Base-by-base conservation (phyloP, 2,888 invertebrate genomes). In the Cryptosula pallasiana region DNA sequence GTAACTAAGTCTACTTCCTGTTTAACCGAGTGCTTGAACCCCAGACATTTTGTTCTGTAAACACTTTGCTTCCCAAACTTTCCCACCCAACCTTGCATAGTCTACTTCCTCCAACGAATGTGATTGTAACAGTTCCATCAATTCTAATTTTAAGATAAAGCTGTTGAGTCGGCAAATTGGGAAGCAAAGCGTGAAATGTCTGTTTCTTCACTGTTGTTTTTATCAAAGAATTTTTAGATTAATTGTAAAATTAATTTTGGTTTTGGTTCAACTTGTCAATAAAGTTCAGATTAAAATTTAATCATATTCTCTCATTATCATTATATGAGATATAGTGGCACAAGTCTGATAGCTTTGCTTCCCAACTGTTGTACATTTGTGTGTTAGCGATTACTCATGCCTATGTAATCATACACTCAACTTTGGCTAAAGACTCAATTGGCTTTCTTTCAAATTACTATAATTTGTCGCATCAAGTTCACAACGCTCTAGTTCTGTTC, bases 11-110 rank as follows among this genome's bases (percentile, higher is more conserved):
- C 45, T 45, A 45, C 20, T 5, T 45, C 45, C 20, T 45, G 45
- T 45, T 45, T 45, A 45, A 45, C 45, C 45, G 45, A 45, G 45
- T 57, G 57, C 57, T 23, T 57, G 57, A 57, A 57, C 57, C 57
- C 57, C 5, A 5, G 25, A 23, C 5, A 13, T n/a, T 57, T 57
- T 13, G 16, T 57, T n/a, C 5, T 57, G 57, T 57, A 23, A 57
- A 23, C 57, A 5, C 57, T 57, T 57, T 13, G 57, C 57, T 57
- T n/a, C 25, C 57, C 57, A 57, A 45, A 57, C 57, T 57, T 57
- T 23, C 23, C 57, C 57, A 57, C 57, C 57, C 57, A 57, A 23
- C 57, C n/a, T 57, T 20, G 20, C 20, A 45, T 20, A 5, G 45
- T 45, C 45, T 45, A 20, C 45, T 45, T 5, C 45, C 45, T 45